Conservation (phyloP, 2,888 invertebrate genomes). For the Ecdyonurus torrentis region DNA sequence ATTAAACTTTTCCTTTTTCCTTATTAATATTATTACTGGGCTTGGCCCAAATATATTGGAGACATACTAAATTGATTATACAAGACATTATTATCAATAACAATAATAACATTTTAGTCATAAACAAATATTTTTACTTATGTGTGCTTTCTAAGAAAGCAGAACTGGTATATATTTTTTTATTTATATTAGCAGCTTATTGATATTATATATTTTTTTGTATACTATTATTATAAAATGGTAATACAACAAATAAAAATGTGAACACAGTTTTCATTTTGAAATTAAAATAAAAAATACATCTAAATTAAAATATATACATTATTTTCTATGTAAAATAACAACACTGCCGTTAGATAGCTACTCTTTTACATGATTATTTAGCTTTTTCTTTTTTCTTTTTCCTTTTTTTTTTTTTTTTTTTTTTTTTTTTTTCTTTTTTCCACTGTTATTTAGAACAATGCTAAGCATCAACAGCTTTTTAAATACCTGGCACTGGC, state of each 20-base stretch:
- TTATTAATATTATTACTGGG: neutral
- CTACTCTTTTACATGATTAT: no score
- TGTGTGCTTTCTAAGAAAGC: neutral
- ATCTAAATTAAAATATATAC: slow-evolving; percentile 7
- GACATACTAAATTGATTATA: neutral
- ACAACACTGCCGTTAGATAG: slow-evolving; percentile 10
- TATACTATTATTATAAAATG: no score
- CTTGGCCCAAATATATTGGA: neutral
- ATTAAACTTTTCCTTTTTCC: no score
- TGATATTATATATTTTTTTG: neutral
- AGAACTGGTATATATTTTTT: no score
- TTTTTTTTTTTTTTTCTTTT: no score
- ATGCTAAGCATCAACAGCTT: no score
- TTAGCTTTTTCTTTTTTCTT: no score
- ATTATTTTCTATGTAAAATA: slow-evolving; percentile 6
- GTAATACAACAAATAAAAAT: neutral
- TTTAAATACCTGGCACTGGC: no score
- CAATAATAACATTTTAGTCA: neutral
- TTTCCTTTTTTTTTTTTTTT: no score
- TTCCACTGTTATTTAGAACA: no score
- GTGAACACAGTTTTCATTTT: neutral
- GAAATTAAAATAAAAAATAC: neutral
- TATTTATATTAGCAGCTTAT: neutral
- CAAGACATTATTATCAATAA: neutral
- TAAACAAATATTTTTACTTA: no score